These are phyloP conservation scores for Emydocephalus ijimae DNA, from an alignment of 2,113 vertebrate genomes.

Conservation along the genomic window DNA sequence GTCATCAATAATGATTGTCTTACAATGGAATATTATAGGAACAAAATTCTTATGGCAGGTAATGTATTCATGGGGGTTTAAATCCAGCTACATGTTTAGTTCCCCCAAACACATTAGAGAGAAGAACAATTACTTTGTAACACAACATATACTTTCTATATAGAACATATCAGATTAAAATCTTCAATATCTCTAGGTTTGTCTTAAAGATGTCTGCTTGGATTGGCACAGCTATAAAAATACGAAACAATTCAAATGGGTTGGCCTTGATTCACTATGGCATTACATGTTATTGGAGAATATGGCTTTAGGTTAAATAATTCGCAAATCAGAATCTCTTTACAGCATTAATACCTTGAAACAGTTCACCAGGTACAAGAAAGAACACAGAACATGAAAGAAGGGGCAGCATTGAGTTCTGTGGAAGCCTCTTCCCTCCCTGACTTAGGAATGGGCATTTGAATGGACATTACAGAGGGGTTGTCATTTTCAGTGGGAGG, in stretches of 20 bases:
- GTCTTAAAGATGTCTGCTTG: not conserved
- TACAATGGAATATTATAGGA: not conserved
- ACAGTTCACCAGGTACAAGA: not conserved
- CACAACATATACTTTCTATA: not conserved
- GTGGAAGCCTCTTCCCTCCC: not conserved
- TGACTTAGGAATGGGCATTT: not conserved
- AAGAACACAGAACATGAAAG: not conserved
- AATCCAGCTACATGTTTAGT: not conserved
- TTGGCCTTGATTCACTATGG: not conserved
- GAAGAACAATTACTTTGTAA: not conserved
- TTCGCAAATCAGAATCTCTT: not conserved
- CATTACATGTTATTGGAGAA: not conserved
- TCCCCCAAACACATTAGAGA: not conserved
- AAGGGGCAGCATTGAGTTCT: not conserved
- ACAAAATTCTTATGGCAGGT: conserved; percentile 3
- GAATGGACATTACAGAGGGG: not conserved
- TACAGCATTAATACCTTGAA: not conserved
- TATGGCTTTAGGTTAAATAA: not conserved
- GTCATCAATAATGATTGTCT: not conserved
- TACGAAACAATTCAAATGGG: not conserved
- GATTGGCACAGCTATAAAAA: not conserved
- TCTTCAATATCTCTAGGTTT: not conserved
- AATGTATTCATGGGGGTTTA: conserved; percentile 31
- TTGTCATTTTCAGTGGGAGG: not conserved
- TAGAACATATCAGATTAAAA: not conserved